Base-by-base conservation (phyloP, 2,113 vertebrate species). In the Tautogolabrus adspersus region DNA sequence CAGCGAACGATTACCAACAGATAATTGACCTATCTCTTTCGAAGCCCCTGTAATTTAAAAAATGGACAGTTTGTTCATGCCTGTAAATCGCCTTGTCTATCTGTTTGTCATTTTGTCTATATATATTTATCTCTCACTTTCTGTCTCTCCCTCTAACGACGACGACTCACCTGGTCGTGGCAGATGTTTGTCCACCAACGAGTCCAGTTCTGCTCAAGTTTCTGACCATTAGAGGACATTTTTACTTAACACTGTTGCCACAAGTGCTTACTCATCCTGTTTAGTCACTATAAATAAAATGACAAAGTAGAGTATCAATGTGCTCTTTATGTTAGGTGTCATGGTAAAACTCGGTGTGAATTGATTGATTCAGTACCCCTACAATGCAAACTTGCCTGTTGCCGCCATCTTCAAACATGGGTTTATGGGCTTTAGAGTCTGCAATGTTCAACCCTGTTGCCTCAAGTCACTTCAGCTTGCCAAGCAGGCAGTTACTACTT, bases 1-100 rank as follows among this genome's bases (percentile, higher is more conserved):
- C 65, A 30, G 70, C 54, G 16, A 74, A 51, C 18, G 69, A 83
- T 84, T 75, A 90, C 58, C 67, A 59, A 49, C 72, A 79, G 64
- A 82, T 87, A 83, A 88, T 77, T 80, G 68, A 62, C 58, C 54
- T 47, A 38, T 85, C 68, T 79, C 68, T 55, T 55, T 44, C 10
- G 47, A 66, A 18, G 44, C 18, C 21, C 37, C 70, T 65, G 70
- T 81, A 57, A 77, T 71, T 87, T n/a, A n/a, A 21, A 10, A 52
- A n/a, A 52, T 8, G 7, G 49, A 13, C 8, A 13, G 3, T 9
- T 51, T 51, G 11, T 26, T 26, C 12, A 6, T 5, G 6, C 1
- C 12, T 51, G 7, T 51, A 15, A n/a, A 0, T 7, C 2, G 2
- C 12, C 3, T 13, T 52, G 49, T 21, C 18, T 21, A 1, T 9